Evolutionary conservation across 2,888 invertebrate species (phyloP), one percentile per base, ranked within the genome.

Genomic region (Gortyna flavago): DNA sequence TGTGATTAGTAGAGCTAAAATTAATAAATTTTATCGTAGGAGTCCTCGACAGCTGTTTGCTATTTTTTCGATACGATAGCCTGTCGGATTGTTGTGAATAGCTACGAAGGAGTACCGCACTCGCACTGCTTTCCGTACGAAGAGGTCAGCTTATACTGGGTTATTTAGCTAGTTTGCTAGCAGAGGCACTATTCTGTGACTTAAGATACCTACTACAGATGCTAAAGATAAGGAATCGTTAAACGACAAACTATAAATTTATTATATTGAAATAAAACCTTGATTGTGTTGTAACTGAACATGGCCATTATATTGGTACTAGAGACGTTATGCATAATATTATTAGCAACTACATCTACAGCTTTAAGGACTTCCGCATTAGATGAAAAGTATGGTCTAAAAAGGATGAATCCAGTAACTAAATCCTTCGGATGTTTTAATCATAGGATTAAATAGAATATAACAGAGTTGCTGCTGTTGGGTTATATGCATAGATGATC

Each of bases 231-330:
- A 41, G 54, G 54, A 69, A 66, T 54, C 9, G 29, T 66, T 44
- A 44, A 81, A 62, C 65, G 65, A 76, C 9, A 25, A 70, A 61
- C 77, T 71, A 77, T n/a, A n/a, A n/a, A n/a, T 81, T 70, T 66
- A 65, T 64, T 61, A 70, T 32, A 51, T 32, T 38, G 59, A 75
- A 80, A 61, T 82, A 70, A 76, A 76, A 70, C 18, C n/a, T 67
- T 62, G 41, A 83, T 71, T 64, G 51, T 59, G 82, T 35, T 64
- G 38, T 79, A 29, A 51, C 35, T 75, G 38, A 62, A 79, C 29
- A 35, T 59, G 13, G 25, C 48, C 0, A 35, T 73, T 66, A 65
- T 51, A 74, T 61, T 57, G 64, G 38, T 65, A 21, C 38, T 38
- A 5, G 25, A 7, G 29, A 71, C 38, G 54, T 25, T 48, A 57